These are phyloP conservation scores for Herpailurus yagouaroundi DNA, from an alignment of 2,113 vertebrate species.

Conservation along the genomic window DNA sequence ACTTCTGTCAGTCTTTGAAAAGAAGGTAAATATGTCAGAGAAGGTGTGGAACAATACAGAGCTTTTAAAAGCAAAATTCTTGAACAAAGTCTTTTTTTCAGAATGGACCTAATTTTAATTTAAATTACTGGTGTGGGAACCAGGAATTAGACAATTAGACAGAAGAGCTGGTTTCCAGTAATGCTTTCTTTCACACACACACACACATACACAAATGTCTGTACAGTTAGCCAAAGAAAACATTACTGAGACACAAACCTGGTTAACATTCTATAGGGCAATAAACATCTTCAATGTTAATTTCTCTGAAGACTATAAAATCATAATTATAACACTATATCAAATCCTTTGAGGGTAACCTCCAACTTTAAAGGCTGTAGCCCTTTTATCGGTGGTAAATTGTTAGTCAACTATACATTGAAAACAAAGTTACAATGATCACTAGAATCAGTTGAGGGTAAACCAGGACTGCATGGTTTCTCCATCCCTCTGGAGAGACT, in stretches of 20 bases:
- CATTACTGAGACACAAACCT: not conserved
- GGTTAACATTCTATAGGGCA: not conserved
- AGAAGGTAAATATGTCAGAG: not conserved
- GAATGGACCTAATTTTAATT: not conserved
- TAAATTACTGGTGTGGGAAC: not conserved
- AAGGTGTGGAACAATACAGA: not conserved
- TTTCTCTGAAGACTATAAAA: not conserved
- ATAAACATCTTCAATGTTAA: not conserved
- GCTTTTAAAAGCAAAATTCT: conserved; percentile 23
- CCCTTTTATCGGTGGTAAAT: not conserved
- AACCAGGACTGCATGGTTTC: not conserved
- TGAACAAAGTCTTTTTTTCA: conserved; percentile 1
- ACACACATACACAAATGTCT: not conserved
- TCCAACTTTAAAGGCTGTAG: not conserved
- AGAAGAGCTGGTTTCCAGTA: not conserved
- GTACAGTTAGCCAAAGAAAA: not conserved
- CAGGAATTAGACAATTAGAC: conserved; percentile 22
- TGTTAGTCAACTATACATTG: conserved; percentile 15
- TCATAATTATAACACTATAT: not conserved
- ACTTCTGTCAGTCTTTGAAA: not conserved
- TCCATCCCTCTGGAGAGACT: not conserved
- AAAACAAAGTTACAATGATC: not conserved
- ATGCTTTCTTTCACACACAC: not conserved
- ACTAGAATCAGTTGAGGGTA: not conserved
- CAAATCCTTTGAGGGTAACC: not conserved